These are phyloP conservation scores for Telmatherina bonti DNA, from an alignment of 2,797 vertebrate species.

Conservation along the genomic window DNA sequence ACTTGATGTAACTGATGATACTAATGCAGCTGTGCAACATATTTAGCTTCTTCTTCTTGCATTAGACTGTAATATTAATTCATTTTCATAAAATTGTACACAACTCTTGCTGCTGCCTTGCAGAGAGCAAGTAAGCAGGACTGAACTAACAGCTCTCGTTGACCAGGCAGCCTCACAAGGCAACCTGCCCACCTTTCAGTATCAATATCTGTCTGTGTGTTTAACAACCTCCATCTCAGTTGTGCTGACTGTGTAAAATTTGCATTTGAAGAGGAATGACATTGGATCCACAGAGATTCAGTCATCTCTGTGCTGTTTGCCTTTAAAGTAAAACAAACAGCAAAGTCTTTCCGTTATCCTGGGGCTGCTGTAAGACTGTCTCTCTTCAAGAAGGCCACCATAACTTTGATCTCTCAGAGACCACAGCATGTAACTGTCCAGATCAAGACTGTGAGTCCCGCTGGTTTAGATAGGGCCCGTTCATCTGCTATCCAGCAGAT, in stretches of 20 bases:
- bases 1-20: conserved; percentile 13
- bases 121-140: conserved; percentile 16
- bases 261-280: conserved; percentile 45
- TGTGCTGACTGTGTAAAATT: conserved; percentile 54
- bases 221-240: conserved; percentile 41
- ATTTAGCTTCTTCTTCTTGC: too few relatives aligned
- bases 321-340: conserved; percentile 57
- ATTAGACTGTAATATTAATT: too few relatives aligned
- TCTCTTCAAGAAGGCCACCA: conserved; percentile 50
- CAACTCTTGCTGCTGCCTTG: conserved; percentile 19
- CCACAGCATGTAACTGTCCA: conserved; percentile 51
- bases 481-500: conserved; percentile 46
- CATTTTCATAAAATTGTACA: neutral
- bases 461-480: conserved; percentile 6
- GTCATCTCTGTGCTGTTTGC: conserved; percentile 30
- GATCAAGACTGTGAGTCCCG: conserved; percentile 30
- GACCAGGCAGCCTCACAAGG: conserved; percentile 26
- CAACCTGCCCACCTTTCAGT: conserved; percentile 34
- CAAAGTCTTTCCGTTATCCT: conserved; percentile 50
- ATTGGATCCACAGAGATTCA: conserved; percentile 45
- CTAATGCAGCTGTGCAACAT: conserved; percentile 26
- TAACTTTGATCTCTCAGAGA: conserved; percentile 60
- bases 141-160: conserved; percentile 22
- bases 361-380: conserved; percentile 39
- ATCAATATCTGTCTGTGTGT: conserved; percentile 30